Base-by-base conservation (phyloP, 2,888 invertebrate species). In the Aspidiotus destructor region DNA sequence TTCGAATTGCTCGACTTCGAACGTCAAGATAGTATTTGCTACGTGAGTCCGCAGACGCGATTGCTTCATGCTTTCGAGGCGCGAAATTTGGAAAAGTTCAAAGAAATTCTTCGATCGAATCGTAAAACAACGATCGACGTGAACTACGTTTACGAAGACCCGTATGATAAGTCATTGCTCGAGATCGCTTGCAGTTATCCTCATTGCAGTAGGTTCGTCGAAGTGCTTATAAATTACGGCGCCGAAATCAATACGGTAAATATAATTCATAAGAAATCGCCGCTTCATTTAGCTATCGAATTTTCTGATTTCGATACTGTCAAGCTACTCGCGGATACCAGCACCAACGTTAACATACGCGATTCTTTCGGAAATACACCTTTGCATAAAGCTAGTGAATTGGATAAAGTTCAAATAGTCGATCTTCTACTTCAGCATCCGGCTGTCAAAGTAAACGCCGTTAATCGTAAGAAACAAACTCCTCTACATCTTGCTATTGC, bases 241-340 rank as follows among this genome's bases (percentile, higher is more conserved):
- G 86, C 85, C 0, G 79, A 85, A 75, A 81, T 84, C 0, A 84
- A 85, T 72, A 80, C 77, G 73, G 74, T 83, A 0, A 85, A 85
- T 74, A 79, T 79, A 71, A 79, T 79, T 2, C 80, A 82, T 65
- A 79, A 81, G 15, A 82, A 81, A 71, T 82, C 84, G n/a, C 84
- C 86, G 0, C 78, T 87, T 71, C 86, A 87, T 76, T 84, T 84
- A 70, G 85, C 85, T 5, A 80, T 83, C 0, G 82, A 83, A 74
- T 79, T 77, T 61, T 82, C 82, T 17, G 80, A 81, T 71, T 75
- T 78, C 7, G 79, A 80, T 55, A 80, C 80, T 9, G 73, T 85
- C 57, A 75, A 77, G 71, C 75, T 85, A 15, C 41, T 79, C 15
- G 60, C 57, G n/a, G 53, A 64, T 48, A 40, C 41, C 2, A 75